Conservation (phyloP, 1,140 invertebrate genomes). For the Chironomus tepperi region DNA sequence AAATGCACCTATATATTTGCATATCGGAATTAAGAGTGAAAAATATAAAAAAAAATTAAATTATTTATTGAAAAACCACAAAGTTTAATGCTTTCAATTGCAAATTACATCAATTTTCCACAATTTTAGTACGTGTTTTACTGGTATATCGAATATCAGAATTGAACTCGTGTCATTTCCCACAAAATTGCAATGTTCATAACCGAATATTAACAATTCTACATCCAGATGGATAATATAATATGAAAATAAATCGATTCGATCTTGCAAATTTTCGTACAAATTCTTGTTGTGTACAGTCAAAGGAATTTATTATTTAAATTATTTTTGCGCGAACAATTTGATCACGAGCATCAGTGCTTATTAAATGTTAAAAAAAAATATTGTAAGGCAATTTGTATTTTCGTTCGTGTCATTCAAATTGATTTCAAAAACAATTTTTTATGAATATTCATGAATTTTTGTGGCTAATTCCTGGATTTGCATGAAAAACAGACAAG, state of each 20-base stretch:
- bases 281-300: not conserved
- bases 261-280: too few relatives aligned
- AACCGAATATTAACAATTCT: conserved; percentile 15
- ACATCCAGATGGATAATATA: not conserved
- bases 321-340: not conserved
- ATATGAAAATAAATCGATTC: conserved; percentile 18
- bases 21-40: too few relatives aligned
- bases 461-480: too few relatives aligned
- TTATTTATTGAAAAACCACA: conserved; percentile 3
- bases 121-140: not conserved
- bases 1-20: conserved; percentile 71
- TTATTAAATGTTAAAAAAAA: not conserved
- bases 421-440: too few relatives aligned
- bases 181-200: not conserved
- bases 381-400: not conserved
- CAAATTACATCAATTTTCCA: conserved; percentile 20
- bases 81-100: conserved; percentile 18
- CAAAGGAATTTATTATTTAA: conserved; percentile 1
- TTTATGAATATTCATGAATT: too few relatives aligned
- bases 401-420: not conserved
- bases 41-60: not conserved
- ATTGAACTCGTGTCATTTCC: conserved; percentile 8
- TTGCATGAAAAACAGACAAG: too few relatives aligned
- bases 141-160: not conserved
- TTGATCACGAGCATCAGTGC: too few relatives aligned